These are phyloP conservation scores for Rhyacophila evoluta DNA, from an alignment of 2,888 invertebrate genomes.

Conservation along the genomic window DNA sequence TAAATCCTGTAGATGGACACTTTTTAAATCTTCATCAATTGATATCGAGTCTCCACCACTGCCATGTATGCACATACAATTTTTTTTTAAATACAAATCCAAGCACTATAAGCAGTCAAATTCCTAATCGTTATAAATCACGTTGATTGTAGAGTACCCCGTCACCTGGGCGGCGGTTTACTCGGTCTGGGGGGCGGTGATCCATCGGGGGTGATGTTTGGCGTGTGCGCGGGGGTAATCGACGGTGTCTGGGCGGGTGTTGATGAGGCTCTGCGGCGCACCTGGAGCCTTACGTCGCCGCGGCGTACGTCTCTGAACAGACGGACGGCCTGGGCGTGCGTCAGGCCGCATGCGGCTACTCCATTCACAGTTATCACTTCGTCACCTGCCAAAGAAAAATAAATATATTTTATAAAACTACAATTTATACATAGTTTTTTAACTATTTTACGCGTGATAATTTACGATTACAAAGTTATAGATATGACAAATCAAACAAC, in stretches of 20 bases:
- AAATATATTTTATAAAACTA: no score
- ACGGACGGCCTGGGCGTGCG: conserved; percentile 82
- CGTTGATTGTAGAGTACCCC: neutral
- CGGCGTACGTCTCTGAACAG: conserved; percentile 84
- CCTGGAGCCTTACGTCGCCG: conserved; percentile 80
- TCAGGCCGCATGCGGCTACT: conserved; percentile 80
- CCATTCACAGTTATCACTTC: conserved; percentile 85
- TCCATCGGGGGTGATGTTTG: conserved; percentile 44
- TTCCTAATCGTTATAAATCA: neutral
- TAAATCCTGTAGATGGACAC: neutral
- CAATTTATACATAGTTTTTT: no score
- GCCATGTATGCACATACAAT: no score
- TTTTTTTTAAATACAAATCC: neutral
- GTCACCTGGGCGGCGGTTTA: conserved; percentile 37
- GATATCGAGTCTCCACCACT: neutral
- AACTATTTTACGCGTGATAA: no score
- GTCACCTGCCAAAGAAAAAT: conserved; percentile 73
- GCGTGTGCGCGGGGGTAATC: conserved; percentile 44
- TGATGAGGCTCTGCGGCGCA: conserved; percentile 68
- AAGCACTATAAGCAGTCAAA: neutral
- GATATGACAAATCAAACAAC: no score
- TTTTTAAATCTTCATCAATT: neutral
- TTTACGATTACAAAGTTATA: no score
- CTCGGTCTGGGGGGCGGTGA: conserved; percentile 48
- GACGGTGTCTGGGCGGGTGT: conserved; percentile 30